These are phyloP conservation scores for Drosophila mercatorum DNA, from an alignment of 2,888 invertebrate genomes.

Conservation along the genomic window DNA sequence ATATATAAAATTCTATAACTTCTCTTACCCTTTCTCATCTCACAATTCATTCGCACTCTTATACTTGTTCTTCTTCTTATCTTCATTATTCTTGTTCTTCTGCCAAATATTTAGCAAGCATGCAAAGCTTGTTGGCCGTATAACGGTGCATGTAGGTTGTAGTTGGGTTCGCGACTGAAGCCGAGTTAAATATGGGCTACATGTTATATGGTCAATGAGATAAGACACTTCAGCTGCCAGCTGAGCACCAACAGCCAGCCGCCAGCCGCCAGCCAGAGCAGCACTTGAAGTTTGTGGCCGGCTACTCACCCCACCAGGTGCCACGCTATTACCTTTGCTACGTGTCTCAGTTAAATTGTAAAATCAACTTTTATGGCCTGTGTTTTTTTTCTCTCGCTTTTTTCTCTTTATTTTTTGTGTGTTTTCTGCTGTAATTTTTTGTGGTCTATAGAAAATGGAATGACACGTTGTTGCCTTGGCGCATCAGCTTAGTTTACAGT, in stretches of 20 bases:
- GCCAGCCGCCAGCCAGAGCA: constrained; percentile 2
- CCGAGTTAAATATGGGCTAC: constrained; percentile 30
- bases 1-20: background rate
- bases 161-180: background rate
- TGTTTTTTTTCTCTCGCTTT: background rate
- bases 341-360: constrained; percentile 49
- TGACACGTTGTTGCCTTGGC: constrained; percentile 27
- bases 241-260: constrained; percentile 3
- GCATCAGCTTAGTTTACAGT: constrained; percentile 49
- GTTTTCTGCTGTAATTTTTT: constrained; percentile 9
- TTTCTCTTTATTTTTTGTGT: constrained; percentile 6
- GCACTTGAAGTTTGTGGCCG: constrained; percentile 66
- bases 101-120: background rate
- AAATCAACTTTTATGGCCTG: constrained; percentile 46
- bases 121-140: constrained; percentile 54
- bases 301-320: background rate
- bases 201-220: constrained; percentile 65
- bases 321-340: constrained; percentile 21
- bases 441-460: constrained; percentile 12
- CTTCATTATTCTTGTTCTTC: background rate
- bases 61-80: background rate
- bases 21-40: background rate
- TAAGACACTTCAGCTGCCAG: constrained; percentile 56
- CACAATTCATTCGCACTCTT: constrained; percentile 6
- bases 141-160: constrained; percentile 52